These are phyloP conservation scores for Gouania willdenowi DNA, from an alignment of 2,797 vertebrate species.

Conservation along the genomic window DNA sequence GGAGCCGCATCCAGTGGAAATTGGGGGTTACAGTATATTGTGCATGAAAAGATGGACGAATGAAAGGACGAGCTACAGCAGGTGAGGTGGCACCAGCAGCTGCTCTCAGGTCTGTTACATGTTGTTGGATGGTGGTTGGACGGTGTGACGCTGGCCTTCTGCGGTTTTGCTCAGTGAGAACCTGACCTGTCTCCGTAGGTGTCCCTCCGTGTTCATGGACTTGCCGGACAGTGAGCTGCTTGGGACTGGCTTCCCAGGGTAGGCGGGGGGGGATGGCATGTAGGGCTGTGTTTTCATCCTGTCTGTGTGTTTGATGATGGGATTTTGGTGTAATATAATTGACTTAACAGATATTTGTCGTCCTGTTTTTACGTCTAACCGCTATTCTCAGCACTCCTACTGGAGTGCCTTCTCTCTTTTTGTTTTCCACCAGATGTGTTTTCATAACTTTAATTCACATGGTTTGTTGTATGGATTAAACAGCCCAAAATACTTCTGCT, in stretches of 20 bases:
- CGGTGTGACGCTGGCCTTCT: slow-evolving; percentile 32
- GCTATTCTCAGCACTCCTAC: slow-evolving; percentile 9
- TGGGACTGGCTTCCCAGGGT: slow-evolving; percentile 81
- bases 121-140: slow-evolving; percentile 17
- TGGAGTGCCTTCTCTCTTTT: too few relatives aligned
- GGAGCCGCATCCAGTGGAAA: too few relatives aligned
- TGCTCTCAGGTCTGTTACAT: too few relatives aligned
- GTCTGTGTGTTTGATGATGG: slow-evolving; percentile 34
- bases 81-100: too few relatives aligned
- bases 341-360: background rate
- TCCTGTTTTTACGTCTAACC: slow-evolving; percentile 13
- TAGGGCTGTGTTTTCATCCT: slow-evolving; percentile 56
- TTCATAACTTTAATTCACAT: too few relatives aligned
- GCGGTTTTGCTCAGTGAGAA: slow-evolving; percentile 68
- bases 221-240: slow-evolving; percentile 83
- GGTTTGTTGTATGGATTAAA: too few relatives aligned
- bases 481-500: too few relatives aligned
- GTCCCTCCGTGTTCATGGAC: slow-evolving; percentile 84
- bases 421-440: too few relatives aligned
- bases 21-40: too few relatives aligned
- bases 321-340: background rate
- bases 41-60: too few relatives aligned
- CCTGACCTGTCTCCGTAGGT: slow-evolving; percentile 83
- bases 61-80: too few relatives aligned
- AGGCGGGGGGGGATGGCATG: slow-evolving; percentile 64